A percentile compares a stretch with the other conserved stretches of the same genome.
Conservation (phyloP, 1,140 invertebrate species). For the Lethocerus indicus region DNA sequence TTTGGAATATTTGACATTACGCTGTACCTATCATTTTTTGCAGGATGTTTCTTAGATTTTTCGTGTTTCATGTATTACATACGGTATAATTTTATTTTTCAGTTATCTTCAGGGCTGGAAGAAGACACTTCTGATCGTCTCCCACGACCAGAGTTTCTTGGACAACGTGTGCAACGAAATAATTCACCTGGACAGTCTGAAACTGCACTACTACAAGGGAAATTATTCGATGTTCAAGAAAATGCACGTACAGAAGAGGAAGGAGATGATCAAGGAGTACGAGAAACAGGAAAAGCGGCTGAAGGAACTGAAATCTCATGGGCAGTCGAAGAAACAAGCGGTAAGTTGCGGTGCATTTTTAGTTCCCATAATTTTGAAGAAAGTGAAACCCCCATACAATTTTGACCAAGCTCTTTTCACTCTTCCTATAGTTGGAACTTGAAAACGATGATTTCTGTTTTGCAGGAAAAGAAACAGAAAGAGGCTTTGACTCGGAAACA, state of each 20-base stretch:
- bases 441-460: neutral
- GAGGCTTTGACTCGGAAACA: constrained; percentile 85
- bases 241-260: constrained; percentile 91
- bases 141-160: constrained; percentile 98
- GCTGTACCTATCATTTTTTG: too few species aligned
- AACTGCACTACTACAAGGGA: constrained; percentile 93
- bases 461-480: constrained; percentile 76
- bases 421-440: neutral
- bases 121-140: constrained; percentile 92
- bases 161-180: constrained; percentile 99
- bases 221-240: constrained; percentile 99
- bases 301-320: constrained; percentile 85
- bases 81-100: too few species aligned
- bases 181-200: constrained; percentile 88
- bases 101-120: constrained; percentile 94
- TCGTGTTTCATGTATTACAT: too few species aligned
- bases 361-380: too few species aligned
- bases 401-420: constrained; percentile 1
- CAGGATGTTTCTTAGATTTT: too few species aligned
- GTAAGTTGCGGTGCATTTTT: constrained; percentile 31
- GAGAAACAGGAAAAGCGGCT: constrained; percentile 95
- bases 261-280: constrained; percentile 92
- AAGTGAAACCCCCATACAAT: too few species aligned
- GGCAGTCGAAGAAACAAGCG: constrained; percentile 87
- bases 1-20: too few species aligned